Base-by-base conservation (phyloP, 1,140 invertebrate genomes). In the Lepidurus arcticus region DNA sequence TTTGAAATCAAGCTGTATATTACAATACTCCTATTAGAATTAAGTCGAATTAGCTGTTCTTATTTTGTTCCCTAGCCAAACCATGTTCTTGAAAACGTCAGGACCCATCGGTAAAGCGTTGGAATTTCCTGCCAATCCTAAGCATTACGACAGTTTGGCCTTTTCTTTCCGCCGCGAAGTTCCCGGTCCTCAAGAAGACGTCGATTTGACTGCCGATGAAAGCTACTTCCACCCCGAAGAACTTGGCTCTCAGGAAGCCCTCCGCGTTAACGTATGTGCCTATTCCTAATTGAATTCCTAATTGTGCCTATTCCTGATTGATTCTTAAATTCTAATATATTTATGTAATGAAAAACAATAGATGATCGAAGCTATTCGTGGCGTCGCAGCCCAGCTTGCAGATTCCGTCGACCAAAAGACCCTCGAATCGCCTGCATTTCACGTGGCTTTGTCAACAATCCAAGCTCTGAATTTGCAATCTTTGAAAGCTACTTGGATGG, bases 181-280 rank as follows among this genome's bases (percentile, higher is more conserved):
- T 16, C 77, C 76, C n/a, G 44, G 45, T 7, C 43, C 73, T 21
- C 79, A 73, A 7, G 76, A 78, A 13, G 76, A 80, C 45, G 16
- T 80, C 24, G 76, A 78, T 26, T 45, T 80, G 11, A 45, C 76
- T 34, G 44, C 65, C 7, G 75, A 76, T 24, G 79, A 80, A 47
- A 53, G 73, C 44, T 75, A 26, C 44, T 77, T 80, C 26, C 76
- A 77, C 76, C 79, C 79, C 11, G 76, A 77, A 42, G 79, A 80
- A 44, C 79, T 76, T 26, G 42, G 73, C n/a, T 24, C 79, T 16
- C 79, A 77, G 10, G 53, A 78, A 42, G 43, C 45, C 45, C 73
- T 80, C 10, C 79, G 76, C 42, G 9, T 73, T 53, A 77, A 80
- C 76, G 79, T 80, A 45, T 21, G 34, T 73, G 43, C 6, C 9